Evolutionary conservation across 2,888 invertebrate genomes (phyloP).

Genomic region (Antitype chi): DNA sequence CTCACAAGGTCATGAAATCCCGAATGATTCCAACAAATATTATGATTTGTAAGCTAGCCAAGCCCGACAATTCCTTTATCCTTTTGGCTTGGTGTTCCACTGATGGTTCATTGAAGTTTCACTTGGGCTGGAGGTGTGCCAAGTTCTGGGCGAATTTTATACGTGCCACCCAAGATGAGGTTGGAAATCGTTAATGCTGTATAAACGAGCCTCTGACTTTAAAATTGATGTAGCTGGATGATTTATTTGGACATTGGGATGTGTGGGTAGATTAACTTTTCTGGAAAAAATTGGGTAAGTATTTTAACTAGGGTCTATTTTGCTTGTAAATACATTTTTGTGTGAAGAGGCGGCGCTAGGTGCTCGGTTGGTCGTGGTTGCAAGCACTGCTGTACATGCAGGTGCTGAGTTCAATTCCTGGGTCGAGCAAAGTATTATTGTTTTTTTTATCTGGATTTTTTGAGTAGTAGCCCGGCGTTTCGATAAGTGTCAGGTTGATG

Average conservation of each 20-base stretch:
- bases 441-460: background rate
- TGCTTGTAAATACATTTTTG: background rate
- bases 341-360: no score
- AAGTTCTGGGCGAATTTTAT: conserved; percentile 73
- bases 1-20: no score
- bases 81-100: conserved; percentile 51
- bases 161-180: conserved; percentile 56
- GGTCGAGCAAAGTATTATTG: background rate
- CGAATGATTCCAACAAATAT: conserved; percentile 33
- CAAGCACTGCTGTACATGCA: background rate
- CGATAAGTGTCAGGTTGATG: background rate
- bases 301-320: background rate
- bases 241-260: conserved; percentile 28
- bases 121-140: conserved; percentile 77
- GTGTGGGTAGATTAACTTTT: background rate
- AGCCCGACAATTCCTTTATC: conserved; percentile 51
- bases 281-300: background rate
- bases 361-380: background rate
- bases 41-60: conserved; percentile 28
- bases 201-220: conserved; percentile 51
- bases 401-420: background rate
- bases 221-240: conserved; percentile 42
- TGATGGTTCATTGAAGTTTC: conserved; percentile 79
- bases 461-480: background rate
- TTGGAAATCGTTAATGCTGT: conserved; percentile 59